Base-by-base conservation (phyloP, 2,797 vertebrate species). In the Aldrovandia affinis region DNA sequence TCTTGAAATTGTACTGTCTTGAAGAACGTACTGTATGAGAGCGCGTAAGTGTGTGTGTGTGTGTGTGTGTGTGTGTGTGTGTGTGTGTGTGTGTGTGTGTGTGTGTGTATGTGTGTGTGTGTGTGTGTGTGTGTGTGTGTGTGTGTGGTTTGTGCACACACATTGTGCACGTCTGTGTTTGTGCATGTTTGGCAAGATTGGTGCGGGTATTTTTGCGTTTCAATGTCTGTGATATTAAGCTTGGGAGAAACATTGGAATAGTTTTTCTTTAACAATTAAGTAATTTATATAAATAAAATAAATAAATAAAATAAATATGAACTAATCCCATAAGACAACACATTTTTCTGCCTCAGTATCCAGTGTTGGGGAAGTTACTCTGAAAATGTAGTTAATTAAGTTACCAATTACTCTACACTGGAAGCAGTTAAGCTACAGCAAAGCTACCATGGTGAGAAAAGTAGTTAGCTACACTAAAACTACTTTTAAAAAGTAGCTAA, bases 11-110 rank as follows among this genome's bases (percentile, higher is more conserved):
- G 42, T 12, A 28, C 57, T 42, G n/a, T n/a, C 54, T 12, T 81
- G 7, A 2, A 59, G 54, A 52, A 36, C 54, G 25, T 1, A 52
- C 5, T 30, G 28, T n/a, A 30, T 50, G 18, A 5, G 54, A n/a
- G 15, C 20, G 68, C 65, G 73, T 65, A 5, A 47, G 28, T 78
- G 54, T 81, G 73, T 78, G 80, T 44, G 57, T 39, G 44, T 61
- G 15, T 30, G 68, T 78, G 73, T 65, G 10, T 59, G 28, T 78
- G 54, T 81, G 73, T 78, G 80, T 44, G 57, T 39, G 44, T 61
- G 78, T 79, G 55, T 65, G 44, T 59, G 28, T 78, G 47, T 39
- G 57, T 68, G 73, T 39, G 7, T 33, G 59, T 81, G 65, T 52
- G 61, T 39, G 83, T 68, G 78, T 50, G 44, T 25, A 44, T n/a